Base-by-base conservation (phyloP, 2,888 invertebrate genomes). In the Drosophila antonietae region DNA sequence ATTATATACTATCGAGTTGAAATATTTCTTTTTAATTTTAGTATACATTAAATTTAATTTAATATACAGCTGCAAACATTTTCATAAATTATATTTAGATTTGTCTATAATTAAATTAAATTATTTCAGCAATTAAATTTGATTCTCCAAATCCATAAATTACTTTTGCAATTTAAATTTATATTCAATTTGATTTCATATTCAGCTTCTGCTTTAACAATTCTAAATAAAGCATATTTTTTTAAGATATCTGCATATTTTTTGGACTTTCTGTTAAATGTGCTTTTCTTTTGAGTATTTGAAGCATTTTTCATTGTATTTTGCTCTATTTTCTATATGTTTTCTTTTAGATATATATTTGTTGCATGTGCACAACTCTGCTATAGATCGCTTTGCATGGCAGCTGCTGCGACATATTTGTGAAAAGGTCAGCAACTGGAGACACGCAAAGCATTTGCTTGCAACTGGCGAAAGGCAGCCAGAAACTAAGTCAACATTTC, bases 401-500 rank as follows among this genome's bases (percentile, higher is more conserved):
- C 20, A 18, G 39, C 41, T n/a, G 23, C 39, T 18, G 55, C 43
- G 56, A 51, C 37, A 68, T 47, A 68, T 56, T 64, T 64, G 20
- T 18, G 6, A 31, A 15, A 12, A 52, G 23, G 70, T 35, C n/a
- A 39, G 18, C 14, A 18, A 43, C 37, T 37, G 15, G 44, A 23
- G 15, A 41, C 65, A 63, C 35, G 43, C 68, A n/a, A 68, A 33
- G 18, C 33, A 55, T 55, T 41, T 53, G 68, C 49, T 56, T 33
- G 71, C 52, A 55, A 55, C 71, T 52, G 44, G 53, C 37, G 53
- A 53, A 53, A 53, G 53, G 53, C 53, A 14, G 18, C 18, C 37
- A 62, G 72, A 78, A 53, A 78, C 57, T 63, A 31, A 75, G 75
- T 68, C 63, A 58, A 53, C 61, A 58, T 49, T 52, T 74, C 61